Evolutionary conservation across 2,797 vertebrate species (phyloP).

Genomic region (Melopsittacus undulatus): DNA sequence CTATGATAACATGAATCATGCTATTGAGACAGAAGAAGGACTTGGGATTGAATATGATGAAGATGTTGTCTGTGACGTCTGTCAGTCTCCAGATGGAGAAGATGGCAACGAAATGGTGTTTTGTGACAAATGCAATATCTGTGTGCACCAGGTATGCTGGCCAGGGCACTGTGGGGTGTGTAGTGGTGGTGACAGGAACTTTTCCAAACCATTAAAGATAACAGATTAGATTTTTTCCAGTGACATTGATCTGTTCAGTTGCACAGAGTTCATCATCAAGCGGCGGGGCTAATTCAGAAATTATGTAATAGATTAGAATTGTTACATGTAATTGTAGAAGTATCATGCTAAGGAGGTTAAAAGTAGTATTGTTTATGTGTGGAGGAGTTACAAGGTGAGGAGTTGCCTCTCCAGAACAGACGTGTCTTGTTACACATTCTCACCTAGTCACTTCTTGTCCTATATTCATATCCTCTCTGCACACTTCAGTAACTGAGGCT

Average conservation of each 20-base stretch:
- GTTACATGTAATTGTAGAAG: neutral
- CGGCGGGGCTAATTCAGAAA: neutral
- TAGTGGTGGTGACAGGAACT: neutral
- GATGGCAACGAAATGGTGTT: constrained; percentile 99
- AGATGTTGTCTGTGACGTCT: constrained; percentile 97
- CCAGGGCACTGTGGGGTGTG: too few relatives aligned
- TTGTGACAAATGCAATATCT: constrained; percentile 99
- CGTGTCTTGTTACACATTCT: neutral
- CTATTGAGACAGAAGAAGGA: constrained; percentile 94
- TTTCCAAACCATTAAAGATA: neutral
- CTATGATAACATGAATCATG: constrained; percentile 94
- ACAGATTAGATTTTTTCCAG: neutral
- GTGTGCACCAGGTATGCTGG: constrained; percentile 91
- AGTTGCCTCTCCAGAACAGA: neutral
- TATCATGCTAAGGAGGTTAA: neutral
- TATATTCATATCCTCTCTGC: neutral
- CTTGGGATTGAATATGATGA: constrained; percentile 98
- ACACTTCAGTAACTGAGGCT: neutral
- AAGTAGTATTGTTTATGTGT: neutral
- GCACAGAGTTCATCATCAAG: neutral
- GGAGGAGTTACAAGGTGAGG: neutral
- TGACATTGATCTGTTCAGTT: neutral
- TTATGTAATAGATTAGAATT: neutral
- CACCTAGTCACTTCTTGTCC: neutral
- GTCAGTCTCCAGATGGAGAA: constrained; percentile 95